Conservation (phyloP, 92 coral and sea anemone genomes). For the Zoanthus sociatus region DNA sequence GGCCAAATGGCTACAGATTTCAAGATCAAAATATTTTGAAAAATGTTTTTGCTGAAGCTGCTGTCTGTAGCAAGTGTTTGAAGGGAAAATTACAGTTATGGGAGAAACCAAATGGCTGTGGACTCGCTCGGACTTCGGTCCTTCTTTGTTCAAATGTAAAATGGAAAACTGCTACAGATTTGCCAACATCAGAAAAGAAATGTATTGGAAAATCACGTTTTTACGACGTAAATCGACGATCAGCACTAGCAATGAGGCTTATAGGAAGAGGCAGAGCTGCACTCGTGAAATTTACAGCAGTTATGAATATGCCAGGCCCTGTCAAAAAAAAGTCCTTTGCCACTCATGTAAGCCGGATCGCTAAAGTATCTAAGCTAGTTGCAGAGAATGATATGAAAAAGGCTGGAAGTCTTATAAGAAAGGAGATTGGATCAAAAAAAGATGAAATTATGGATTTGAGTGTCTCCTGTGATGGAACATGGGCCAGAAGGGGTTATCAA, state of each 20-base stretch:
- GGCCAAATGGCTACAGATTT: constrained; percentile 46
- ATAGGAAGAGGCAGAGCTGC: constrained; percentile 59
- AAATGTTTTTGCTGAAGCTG: constrained; percentile 20
- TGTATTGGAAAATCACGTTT: constrained; percentile 47
- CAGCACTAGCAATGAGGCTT: constrained; percentile 50
- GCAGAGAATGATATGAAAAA: constrained; percentile 57
- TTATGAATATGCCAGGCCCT: constrained; percentile 59
- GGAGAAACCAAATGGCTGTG: constrained; percentile 48
- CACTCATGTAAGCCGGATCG: constrained; percentile 22
- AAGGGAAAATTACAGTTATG: constrained; percentile 46
- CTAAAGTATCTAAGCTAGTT: background rate
- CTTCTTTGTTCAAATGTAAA: constrained; percentile 48
- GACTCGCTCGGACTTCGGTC: constrained; percentile 48
- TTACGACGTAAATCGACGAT: constrained; percentile 50
- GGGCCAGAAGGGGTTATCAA: constrained; percentile 66
- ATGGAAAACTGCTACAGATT: constrained; percentile 46
- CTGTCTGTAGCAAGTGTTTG: constrained; percentile 50
- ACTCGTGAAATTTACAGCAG: constrained; percentile 48
- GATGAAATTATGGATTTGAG: constrained; percentile 27
- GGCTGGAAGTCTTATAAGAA: constrained; percentile 29
- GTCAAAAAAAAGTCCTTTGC: constrained; percentile 50
- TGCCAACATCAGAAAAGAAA: constrained; percentile 55
- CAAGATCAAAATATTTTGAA: constrained; percentile 48
- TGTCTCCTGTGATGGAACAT: constrained; percentile 62
- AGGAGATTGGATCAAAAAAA: constrained; percentile 42